phyloP scores from a whole-genome alignment of 2,113 vertebrate species.

The Australoheros scitulus region DNA sequence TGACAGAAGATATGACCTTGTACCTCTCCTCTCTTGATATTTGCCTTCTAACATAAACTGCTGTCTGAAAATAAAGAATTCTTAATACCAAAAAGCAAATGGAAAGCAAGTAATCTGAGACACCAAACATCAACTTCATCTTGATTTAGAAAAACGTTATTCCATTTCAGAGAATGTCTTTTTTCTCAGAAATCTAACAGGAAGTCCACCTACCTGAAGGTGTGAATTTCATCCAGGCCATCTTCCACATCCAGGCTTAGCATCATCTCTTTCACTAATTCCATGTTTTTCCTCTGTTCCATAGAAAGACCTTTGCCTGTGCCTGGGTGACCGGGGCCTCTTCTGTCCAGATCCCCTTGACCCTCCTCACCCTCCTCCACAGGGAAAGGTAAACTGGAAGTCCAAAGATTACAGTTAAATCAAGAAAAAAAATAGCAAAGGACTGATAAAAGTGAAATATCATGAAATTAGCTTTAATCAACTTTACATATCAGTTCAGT shows the following conservation, averaged over 20 bases:
- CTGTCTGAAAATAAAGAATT: too few relatives aligned
- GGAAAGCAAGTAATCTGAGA: background rate
- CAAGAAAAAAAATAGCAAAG: background rate
- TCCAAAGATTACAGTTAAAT: background rate
- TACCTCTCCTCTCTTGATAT: too few relatives aligned
- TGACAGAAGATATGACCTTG: too few relatives aligned
- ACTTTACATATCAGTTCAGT: background rate
- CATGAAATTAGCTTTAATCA: background rate
- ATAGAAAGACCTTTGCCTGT: conserved; percentile 82
- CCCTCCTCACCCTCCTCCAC: conserved; percentile 60
- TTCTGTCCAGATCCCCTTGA: conserved; percentile 35
- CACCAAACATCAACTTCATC: background rate
- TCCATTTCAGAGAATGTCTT: background rate
- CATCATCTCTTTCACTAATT: conserved; percentile 87
- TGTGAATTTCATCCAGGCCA: conserved; percentile 89
- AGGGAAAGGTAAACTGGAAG: conserved; percentile 88
- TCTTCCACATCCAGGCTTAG: conserved; percentile 85
- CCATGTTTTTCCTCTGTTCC: conserved; percentile 84
- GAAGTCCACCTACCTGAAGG: conserved; percentile 84
- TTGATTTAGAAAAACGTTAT: background rate
- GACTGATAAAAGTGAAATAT: background rate
- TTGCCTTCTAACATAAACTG: too few relatives aligned
- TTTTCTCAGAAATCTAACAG: background rate
- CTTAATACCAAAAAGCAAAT: background rate
- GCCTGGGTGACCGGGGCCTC: conserved; percentile 5